Evolutionary conservation across 1,140 invertebrate genomes (phyloP).

Genomic region (Probaryconus sp.): DNA sequence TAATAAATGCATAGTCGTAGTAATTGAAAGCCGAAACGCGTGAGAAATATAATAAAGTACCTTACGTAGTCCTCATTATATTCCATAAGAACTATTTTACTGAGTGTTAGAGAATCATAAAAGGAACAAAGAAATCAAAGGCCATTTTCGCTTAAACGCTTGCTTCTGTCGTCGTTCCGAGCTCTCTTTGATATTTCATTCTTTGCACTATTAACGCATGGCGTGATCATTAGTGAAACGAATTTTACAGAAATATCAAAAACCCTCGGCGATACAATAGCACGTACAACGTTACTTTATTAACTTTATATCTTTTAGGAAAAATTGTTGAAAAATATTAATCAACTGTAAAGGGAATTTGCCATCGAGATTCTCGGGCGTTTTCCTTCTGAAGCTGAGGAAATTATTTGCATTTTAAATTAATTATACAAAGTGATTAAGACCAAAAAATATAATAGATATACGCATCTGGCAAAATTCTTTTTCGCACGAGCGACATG

Average conservation of each 20-base stretch:
- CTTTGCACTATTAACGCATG: slow-evolving; percentile 34
- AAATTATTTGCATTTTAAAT: no score
- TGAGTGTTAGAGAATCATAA: slow-evolving; percentile 16
- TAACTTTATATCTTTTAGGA: no score
- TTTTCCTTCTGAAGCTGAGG: no score
- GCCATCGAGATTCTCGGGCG: no score
- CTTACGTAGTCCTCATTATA: slow-evolving; percentile 34
- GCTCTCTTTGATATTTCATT: slow-evolving; percentile 39
- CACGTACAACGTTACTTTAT: background rate
- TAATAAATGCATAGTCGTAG: background rate
- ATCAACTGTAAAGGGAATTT: no score
- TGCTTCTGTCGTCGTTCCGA: slow-evolving; percentile 19
- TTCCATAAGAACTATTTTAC: slow-evolving; percentile 27
- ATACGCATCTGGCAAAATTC: no score
- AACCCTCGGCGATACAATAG: slow-evolving; percentile 2
- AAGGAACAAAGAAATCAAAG: slow-evolving; percentile 49
- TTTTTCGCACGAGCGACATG: no score
- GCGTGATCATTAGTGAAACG: slow-evolving; percentile 32
- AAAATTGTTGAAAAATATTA: background rate
- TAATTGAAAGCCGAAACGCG: slow-evolving; percentile 17
- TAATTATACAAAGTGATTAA: no score
- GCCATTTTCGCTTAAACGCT: slow-evolving; percentile 35
- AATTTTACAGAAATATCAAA: slow-evolving; percentile 26
- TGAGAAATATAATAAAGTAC: slow-evolving; percentile 28
- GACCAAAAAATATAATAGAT: no score